A percentile compares a stretch with the other conserved stretches of the same genome.
phyloP scores from a whole-genome alignment of 1,140 invertebrate species.

The Hypsibius dujardini region DNA sequence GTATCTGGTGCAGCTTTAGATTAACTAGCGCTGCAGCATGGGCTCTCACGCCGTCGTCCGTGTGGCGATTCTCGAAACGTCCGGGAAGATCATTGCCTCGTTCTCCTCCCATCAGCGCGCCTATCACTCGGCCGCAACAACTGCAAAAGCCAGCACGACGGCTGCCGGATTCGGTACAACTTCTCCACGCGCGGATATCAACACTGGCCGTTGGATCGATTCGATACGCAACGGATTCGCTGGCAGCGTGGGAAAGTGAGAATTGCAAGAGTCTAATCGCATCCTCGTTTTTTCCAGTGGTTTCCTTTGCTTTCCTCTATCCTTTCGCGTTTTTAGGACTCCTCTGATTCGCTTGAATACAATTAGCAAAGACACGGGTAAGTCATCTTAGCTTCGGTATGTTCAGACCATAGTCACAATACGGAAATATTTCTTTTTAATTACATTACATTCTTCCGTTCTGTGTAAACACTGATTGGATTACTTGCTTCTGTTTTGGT shows the following conservation, averaged over 20 bases:
- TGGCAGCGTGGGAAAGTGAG: slow-evolving; percentile 1
- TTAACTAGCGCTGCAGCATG: no score
- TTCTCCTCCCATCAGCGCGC: no score
- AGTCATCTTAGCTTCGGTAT: background rate
- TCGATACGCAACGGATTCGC: background rate
- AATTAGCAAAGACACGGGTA: slow-evolving; percentile 33
- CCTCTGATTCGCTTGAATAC: slow-evolving; percentile 32
- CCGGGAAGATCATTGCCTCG: no score
- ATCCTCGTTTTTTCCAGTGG: background rate
- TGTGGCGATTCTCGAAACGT: no score
- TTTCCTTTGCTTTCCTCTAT: background rate
- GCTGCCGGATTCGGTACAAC: no score
- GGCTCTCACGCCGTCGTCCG: no score
- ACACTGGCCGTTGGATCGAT: background rate
- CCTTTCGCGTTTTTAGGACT: slow-evolving; percentile 26
- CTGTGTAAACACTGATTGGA: background rate
- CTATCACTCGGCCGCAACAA: no score
- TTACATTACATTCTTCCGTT: slow-evolving; percentile 6
- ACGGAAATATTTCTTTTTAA: background rate
- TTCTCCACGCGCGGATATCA: no score
- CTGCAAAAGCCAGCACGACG: no score
- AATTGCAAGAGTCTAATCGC: background rate
- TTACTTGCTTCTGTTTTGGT: background rate
- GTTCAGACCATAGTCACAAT: background rate
- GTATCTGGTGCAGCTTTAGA: no score